Base-by-base conservation (phyloP, 2,888 invertebrate species). In the Odontocerum albicorne region DNA sequence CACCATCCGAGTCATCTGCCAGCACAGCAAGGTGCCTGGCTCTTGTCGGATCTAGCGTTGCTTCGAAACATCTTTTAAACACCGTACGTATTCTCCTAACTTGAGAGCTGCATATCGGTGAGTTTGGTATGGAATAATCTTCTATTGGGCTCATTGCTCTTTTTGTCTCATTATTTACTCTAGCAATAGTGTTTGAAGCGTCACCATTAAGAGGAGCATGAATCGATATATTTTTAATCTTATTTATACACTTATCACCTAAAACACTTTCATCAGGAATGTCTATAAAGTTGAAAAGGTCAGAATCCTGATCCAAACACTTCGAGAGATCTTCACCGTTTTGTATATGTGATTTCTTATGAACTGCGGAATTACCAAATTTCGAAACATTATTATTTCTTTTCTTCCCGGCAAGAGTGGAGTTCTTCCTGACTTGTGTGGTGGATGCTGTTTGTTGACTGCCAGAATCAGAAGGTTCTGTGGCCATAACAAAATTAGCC, bases 401-500 rank as follows among this genome's bases (percentile, higher is more conserved):
- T 59, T 61, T 66, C 64, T 67, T 69, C 53, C 68, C 65, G 50
- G 66, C 50, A 61, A 62, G 59, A 32, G 73, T 72, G 2, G 73
- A 79, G 44, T 61, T 70, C 62, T 72, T 74, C 40, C 60, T 70
- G 38, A 71, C 64, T 32, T 47, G 36, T 10, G 56, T 51, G 64
- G 67, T 66, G 68, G 72, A 19, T 72, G 57, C 69, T 43, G 73
- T 68, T 67, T 68, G 73, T 50, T 71, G 70, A 8, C 68, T 66
- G 19, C 70, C 72, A 22, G 63, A 62, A 51, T 83, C 82, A 3
- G 81, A 79, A 65, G 84, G 85, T 35, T 88, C 72, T 1, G 90
- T 92, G 4, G 94, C 90, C 63, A 93, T 77, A 0, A 94, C 86
- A 67, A 92, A 85, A 65, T 86, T 84, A 13, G 86, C 87, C 72